A percentile compares a stretch with the other conserved stretches of the same genome.
Evolutionary conservation across 2,888 invertebrate species (phyloP).

Genomic region (Hoplodrina blanda): DNA sequence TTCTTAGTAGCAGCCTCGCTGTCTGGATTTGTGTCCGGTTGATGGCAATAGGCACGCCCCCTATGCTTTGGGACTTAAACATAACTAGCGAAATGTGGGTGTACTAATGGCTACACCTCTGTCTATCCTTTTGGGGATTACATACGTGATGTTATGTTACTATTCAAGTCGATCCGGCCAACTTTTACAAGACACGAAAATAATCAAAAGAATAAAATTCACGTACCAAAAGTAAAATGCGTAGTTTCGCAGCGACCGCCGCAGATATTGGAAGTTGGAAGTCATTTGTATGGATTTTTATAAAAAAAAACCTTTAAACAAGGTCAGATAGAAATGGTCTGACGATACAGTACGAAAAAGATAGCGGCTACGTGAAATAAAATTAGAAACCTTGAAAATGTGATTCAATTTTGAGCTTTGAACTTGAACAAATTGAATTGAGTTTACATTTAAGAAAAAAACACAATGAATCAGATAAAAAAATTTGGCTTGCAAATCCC

Average conservation of each 20-base stretch:
- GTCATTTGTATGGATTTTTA: conserved; percentile 28
- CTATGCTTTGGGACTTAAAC: too few relatives aligned
- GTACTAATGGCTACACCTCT: too few relatives aligned
- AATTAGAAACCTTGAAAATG: conserved; percentile 7
- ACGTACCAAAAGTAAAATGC: conserved; percentile 25
- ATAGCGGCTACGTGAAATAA: conserved; percentile 4
- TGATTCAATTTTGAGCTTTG: conserved; percentile 8
- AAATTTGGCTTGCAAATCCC: too few relatives aligned
- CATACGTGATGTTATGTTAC: background rate
- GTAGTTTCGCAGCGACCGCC: conserved; percentile 4
- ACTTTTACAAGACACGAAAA: background rate
- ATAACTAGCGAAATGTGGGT: too few relatives aligned
- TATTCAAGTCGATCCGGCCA: background rate
- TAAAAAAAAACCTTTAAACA: conserved; percentile 32
- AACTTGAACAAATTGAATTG: conserved; percentile 1
- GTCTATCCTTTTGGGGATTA: too few relatives aligned
- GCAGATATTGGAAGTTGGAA: conserved; percentile 36
- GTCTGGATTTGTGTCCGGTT: too few relatives aligned
- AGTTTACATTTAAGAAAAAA: background rate
- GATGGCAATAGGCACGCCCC: too few relatives aligned
- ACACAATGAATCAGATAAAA: too few relatives aligned
- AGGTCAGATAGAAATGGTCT: conserved; percentile 27
- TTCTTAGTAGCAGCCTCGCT: too few relatives aligned
- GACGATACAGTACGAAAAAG: conserved; percentile 6
- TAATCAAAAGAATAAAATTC: conserved; percentile 28